Percentiles rank a stretch among this genome's conserved stretches.
Conservation (phyloP, 2,113 vertebrate species). For the Morone chrysops region DNA sequence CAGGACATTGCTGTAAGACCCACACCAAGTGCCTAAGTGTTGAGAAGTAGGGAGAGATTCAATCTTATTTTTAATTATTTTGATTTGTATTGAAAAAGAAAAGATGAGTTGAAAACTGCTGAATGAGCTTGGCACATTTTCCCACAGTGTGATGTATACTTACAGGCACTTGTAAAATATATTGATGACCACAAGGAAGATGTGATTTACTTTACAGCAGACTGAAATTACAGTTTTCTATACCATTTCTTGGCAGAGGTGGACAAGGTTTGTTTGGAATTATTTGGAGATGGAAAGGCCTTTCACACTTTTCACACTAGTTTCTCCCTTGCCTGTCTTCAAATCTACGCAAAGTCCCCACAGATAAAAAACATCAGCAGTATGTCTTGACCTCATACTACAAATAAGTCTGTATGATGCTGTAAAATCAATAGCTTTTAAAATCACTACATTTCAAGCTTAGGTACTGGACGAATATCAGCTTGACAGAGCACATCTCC, state of each 20-base stretch:
- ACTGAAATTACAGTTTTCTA: conserved; percentile 9
- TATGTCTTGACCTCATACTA: conserved; percentile 37
- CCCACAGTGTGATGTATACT: conserved; percentile 16
- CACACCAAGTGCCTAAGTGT: not conserved
- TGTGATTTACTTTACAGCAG: not conserved
- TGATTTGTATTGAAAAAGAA: conserved; percentile 34
- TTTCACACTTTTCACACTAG: not conserved
- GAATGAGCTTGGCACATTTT: conserved; percentile 1
- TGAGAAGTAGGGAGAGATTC: conserved; percentile 2
- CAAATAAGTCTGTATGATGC: conserved; percentile 58
- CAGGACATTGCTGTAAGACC: conserved; percentile 32
- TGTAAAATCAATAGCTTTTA: conserved; percentile 76
- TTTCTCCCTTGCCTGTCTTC: conserved; percentile 2
- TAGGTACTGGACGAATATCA: conserved; percentile 20
- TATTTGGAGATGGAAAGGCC: not conserved
- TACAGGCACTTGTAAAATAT: conserved; percentile 9
- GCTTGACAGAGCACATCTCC: conserved; percentile 38
- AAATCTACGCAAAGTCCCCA: conserved; percentile 26
- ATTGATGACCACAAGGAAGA: conserved; percentile 14
- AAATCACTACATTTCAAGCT: conserved; percentile 56
- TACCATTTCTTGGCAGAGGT: not conserved
- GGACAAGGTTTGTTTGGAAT: conserved; percentile 1
- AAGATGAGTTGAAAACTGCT: conserved; percentile 26
- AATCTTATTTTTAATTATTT: conserved; percentile 36
- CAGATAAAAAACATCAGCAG: conserved; percentile 27